A percentile compares a stretch with the other conserved stretches of the same genome.
Conservation (phyloP, 2,797 vertebrate genomes). For the Catamblyrhynchus diadema region DNA sequence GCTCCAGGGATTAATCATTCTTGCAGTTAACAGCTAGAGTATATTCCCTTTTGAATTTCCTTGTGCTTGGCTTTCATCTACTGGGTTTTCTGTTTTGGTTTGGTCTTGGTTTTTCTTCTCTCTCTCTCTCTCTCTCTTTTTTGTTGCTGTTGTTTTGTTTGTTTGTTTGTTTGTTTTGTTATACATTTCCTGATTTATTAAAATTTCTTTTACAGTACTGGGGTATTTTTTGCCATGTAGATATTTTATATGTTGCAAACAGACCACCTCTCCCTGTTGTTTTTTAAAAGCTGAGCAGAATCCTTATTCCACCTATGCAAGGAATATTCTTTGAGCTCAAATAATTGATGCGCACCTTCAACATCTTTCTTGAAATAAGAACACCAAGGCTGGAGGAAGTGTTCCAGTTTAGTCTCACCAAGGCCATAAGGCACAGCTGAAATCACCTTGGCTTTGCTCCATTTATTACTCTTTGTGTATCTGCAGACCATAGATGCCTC, state of each 20-base stretch:
- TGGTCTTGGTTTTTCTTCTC: background rate
- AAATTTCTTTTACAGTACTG: background rate
- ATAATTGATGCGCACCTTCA: background rate
- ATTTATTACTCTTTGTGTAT: background rate
- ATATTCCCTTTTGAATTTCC: background rate
- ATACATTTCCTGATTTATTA: background rate
- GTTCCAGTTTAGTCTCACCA: background rate
- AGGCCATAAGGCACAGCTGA: background rate
- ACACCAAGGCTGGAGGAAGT: background rate
- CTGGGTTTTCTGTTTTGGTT: background rate
- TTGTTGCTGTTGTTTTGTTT: background rate
- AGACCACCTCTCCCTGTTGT: background rate
- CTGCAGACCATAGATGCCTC: background rate
- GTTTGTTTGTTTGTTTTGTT: background rate
- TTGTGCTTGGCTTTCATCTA: background rate
- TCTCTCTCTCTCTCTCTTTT: no score
- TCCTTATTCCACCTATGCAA: background rate
- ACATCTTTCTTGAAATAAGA: background rate
- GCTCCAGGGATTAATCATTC: background rate
- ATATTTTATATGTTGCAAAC: background rate
- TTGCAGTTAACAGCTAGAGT: background rate
- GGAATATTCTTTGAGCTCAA: background rate
- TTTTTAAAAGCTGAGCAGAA: background rate
- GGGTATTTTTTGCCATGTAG: background rate
- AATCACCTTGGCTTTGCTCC: background rate